Conservation (phyloP, 1,140 invertebrate species). For the Plectus sambesii region DNA sequence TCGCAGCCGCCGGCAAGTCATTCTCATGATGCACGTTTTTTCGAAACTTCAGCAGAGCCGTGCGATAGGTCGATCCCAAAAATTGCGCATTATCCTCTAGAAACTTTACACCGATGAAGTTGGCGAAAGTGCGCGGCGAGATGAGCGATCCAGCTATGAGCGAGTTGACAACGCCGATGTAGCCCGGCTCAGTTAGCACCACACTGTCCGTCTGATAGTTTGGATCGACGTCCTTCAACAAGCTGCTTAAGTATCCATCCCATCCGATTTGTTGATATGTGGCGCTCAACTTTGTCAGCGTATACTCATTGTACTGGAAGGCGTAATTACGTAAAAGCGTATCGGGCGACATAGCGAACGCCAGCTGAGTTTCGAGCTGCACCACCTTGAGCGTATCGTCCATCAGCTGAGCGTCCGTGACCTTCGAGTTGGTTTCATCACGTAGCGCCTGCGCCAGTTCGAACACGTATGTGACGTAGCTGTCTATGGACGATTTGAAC, state of each 20-base stretch:
- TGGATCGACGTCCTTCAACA: constrained; percentile 5
- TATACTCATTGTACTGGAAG: constrained; percentile 32
- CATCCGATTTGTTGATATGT: constrained; percentile 24
- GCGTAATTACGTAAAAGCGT: constrained; percentile 32
- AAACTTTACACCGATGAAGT: constrained; percentile 29
- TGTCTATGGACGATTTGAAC: constrained; percentile 23
- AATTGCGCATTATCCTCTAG: constrained; percentile 17
- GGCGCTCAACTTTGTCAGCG: constrained; percentile 10
- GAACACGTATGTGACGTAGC: constrained; percentile 13
- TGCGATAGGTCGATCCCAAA: constrained; percentile 14
- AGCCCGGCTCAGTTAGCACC: constrained; percentile 24
- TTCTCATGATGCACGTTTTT: too few species aligned
- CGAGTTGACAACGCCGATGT: constrained; percentile 22
- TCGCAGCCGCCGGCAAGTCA: too few species aligned
- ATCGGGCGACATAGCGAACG: constrained; percentile 28
- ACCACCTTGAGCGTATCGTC: constrained; percentile 20
- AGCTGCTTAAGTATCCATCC: constrained; percentile 17
- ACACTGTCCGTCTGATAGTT: constrained; percentile 15
- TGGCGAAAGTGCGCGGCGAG: constrained; percentile 20
- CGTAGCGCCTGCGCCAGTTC: constrained; percentile 12
- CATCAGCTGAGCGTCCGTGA: background rate
- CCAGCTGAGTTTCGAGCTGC: constrained; percentile 26
- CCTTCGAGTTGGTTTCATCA: too few species aligned
- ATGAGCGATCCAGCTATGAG: constrained; percentile 19
- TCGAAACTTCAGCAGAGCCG: too few species aligned